These are phyloP conservation scores for Actinemys pallida DNA, from an alignment of 2,113 vertebrate species.

Conservation along the genomic window DNA sequence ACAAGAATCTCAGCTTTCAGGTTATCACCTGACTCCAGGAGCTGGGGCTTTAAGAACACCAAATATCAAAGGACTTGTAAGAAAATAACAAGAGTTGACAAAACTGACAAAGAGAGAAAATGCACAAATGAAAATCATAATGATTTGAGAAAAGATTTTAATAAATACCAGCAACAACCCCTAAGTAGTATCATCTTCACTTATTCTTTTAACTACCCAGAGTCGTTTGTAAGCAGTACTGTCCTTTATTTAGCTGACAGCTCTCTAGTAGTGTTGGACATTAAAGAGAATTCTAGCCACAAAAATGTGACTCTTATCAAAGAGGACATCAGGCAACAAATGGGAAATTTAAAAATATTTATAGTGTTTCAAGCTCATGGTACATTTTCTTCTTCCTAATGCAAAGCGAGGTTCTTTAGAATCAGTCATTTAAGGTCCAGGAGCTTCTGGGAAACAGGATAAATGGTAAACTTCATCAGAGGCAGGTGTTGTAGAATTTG, in stretches of 20 bases:
- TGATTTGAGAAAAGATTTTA: background rate
- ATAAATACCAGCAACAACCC: background rate
- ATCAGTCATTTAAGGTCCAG: background rate
- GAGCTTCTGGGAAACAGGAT: background rate
- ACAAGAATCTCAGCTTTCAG: background rate
- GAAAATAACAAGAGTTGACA: background rate
- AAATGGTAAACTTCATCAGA: background rate
- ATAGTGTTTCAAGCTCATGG: background rate
- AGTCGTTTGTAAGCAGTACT: background rate
- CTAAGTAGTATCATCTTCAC: background rate
- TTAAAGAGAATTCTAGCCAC: background rate
- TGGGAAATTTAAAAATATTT: background rate
- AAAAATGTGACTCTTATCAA: background rate
- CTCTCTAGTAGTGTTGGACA: background rate
- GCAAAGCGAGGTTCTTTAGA: background rate
- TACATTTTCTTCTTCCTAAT: background rate
- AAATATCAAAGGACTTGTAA: accelerated
- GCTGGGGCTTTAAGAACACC: accelerated
- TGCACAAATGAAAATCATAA: background rate
- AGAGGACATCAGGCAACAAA: background rate
- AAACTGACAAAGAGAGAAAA: background rate
- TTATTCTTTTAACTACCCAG: background rate
- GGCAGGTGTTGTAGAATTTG: background rate
- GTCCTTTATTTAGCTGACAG: accelerated
- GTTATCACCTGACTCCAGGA: accelerated